Evolutionary conservation across 2,888 invertebrate genomes (phyloP).

Genomic region (Pherbina coryleti): DNA sequence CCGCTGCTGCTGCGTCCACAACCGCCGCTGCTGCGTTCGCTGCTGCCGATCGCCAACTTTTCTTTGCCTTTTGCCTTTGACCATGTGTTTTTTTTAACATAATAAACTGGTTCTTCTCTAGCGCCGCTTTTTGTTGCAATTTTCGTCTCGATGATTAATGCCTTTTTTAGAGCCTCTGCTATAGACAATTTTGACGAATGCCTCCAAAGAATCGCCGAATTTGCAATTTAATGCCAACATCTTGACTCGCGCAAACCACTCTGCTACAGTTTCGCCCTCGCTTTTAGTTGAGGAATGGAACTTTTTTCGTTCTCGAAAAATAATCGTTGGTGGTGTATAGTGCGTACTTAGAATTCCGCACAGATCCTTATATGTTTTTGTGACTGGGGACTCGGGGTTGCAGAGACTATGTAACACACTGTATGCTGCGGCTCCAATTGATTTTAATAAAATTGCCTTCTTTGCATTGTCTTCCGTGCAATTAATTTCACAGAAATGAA

Average conservation of each 20-base stretch:
- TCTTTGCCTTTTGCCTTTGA: too few relatives aligned
- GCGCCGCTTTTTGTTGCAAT: too few relatives aligned
- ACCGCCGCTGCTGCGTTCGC: too few relatives aligned
- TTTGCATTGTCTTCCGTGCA: slow-evolving; percentile 27
- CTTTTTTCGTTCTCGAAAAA: slow-evolving; percentile 37
- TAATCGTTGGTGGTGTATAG: slow-evolving; percentile 36
- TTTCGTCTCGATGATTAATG: not conserved
- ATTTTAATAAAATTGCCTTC: slow-evolving; percentile 23
- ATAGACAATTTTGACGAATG: slow-evolving; percentile 16
- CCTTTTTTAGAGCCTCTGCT: slow-evolving; percentile 30
- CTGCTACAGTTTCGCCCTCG: slow-evolving; percentile 12
- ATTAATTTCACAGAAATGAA: slow-evolving; percentile 21
- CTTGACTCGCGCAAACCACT: slow-evolving; percentile 32
- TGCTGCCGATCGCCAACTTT: too few relatives aligned
- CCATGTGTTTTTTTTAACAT: too few relatives aligned
- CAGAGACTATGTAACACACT: not conserved
- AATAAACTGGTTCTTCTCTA: too few relatives aligned
- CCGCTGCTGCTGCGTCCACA: too few relatives aligned
- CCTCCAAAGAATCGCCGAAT: slow-evolving; percentile 20
- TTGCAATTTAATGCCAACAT: slow-evolving; percentile 34
- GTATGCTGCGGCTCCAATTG: slow-evolving; percentile 13
- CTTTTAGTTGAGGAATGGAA: slow-evolving; percentile 20
- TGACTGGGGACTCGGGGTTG: slow-evolving; percentile 17
- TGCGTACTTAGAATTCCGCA: slow-evolving; percentile 14
- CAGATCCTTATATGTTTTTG: slow-evolving; percentile 18